Conservation (phyloP, 2,888 invertebrate species). For the Zelleria hepariella region DNA sequence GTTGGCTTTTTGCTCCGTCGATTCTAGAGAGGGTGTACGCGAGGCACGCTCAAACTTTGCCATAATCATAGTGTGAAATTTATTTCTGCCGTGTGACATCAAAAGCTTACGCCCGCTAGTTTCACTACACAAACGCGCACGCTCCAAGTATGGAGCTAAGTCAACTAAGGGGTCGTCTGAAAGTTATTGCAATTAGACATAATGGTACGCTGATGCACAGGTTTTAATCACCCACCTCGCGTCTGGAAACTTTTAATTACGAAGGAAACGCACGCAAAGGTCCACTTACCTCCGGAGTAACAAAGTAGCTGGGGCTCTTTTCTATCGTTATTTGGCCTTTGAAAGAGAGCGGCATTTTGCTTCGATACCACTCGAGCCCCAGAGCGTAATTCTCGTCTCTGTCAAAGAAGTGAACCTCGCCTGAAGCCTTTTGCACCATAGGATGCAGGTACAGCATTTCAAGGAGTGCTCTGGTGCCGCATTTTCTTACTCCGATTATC, state of each 20-base stretch:
- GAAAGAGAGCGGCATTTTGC: constrained; percentile 94
- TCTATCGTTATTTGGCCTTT: constrained; percentile 95
- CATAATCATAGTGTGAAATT: background rate
- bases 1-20: background rate
- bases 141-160: background rate
- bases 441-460: constrained; percentile 97
- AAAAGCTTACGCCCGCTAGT: background rate
- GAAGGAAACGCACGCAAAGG: background rate
- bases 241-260: background rate
- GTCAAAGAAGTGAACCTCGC: constrained; percentile 98
- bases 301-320: constrained; percentile 98
- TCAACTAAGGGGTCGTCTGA: background rate
- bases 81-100: background rate
- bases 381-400: constrained; percentile 91
- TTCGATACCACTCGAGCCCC: constrained; percentile 95
- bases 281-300: constrained; percentile 87
- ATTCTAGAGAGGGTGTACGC: background rate
- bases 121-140: background rate
- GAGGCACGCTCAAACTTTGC: background rate
- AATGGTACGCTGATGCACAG: background rate
- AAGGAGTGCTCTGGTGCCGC: constrained; percentile 94
- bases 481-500: constrained; percentile 96
- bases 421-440: constrained; percentile 91
- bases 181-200: background rate
- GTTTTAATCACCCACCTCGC: background rate